Conservation (phyloP, 2,888 invertebrate species). For the Hirtodrosophila duncani region DNA sequence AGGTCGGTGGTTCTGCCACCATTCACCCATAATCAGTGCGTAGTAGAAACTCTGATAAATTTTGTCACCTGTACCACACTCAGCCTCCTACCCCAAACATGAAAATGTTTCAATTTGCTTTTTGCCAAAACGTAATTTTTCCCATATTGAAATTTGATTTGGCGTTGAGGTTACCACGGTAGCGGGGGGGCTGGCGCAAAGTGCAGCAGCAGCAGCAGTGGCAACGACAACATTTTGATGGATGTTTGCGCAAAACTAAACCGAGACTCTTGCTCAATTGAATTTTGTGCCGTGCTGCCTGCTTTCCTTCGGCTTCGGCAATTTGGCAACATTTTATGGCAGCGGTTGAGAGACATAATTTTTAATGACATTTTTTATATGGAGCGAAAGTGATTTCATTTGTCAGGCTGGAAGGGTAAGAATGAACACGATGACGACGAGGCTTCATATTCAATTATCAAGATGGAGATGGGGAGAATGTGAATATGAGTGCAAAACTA, state of each 20-base stretch:
- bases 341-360: conserved; percentile 38
- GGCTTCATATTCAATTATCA: no score
- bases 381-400: conserved; percentile 62
- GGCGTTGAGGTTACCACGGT: no score
- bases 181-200: no score
- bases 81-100: background rate
- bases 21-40: conserved; percentile 1
- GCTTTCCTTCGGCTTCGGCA: conserved; percentile 41
- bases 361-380: conserved; percentile 54
- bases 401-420: no score
- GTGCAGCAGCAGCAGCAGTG: conserved; percentile 51
- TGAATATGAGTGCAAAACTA: no score
- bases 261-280: conserved; percentile 43
- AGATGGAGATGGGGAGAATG: no score
- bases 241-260: conserved; percentile 53
- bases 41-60: conserved; percentile 18
- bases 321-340: conserved; percentile 54
- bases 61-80: background rate
- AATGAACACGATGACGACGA: no score
- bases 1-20: background rate
- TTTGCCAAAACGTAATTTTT: conserved; percentile 44
- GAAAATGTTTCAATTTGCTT: conserved; percentile 56
- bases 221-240: conserved; percentile 36
- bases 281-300: conserved; percentile 37
- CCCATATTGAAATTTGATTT: conserved; percentile 65